Conservation (phyloP, 2,888 invertebrate species). For the Pammene fasciana region DNA sequence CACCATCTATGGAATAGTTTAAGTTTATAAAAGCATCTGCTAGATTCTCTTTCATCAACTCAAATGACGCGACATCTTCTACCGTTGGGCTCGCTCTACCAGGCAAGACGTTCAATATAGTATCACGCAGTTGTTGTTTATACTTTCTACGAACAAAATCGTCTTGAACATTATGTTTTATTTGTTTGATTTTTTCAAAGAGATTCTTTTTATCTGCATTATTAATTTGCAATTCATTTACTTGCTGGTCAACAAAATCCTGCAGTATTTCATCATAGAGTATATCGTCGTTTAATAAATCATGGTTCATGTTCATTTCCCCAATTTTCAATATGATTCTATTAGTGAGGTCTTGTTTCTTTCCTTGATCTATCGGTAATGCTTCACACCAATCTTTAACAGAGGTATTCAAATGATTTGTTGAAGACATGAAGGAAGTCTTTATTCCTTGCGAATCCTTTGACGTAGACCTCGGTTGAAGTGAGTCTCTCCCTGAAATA, state of each 20-base stretch:
- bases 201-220: conserved; percentile 50
- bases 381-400: conserved; percentile 54
- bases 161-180: conserved; percentile 50
- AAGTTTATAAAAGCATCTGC: conserved; percentile 66
- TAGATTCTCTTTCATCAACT: conserved; percentile 61
- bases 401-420: conserved; percentile 50
- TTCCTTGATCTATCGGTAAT: conserved; percentile 48
- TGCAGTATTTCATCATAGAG: conserved; percentile 57
- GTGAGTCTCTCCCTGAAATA: conserved; percentile 42
- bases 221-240: conserved; percentile 47
- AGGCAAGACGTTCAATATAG: conserved; percentile 56
- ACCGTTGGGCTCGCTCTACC: conserved; percentile 44
- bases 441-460: conserved; percentile 1
- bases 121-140: conserved; percentile 58
- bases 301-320: conserved; percentile 60
- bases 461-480: too few species aligned
- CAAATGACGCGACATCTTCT: conserved; percentile 56
- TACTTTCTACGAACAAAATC: conserved; percentile 55
- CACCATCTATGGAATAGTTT: conserved; percentile 52
- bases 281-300: conserved; percentile 56
- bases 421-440: conserved; percentile 44
- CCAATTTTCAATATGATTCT: conserved; percentile 56
- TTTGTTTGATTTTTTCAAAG: conserved; percentile 47
- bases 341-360: conserved; percentile 53
- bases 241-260: conserved; percentile 56